Evolutionary conservation across 2,888 invertebrate species (phyloP).

Genomic region (Himalopsyche japonica): DNA sequence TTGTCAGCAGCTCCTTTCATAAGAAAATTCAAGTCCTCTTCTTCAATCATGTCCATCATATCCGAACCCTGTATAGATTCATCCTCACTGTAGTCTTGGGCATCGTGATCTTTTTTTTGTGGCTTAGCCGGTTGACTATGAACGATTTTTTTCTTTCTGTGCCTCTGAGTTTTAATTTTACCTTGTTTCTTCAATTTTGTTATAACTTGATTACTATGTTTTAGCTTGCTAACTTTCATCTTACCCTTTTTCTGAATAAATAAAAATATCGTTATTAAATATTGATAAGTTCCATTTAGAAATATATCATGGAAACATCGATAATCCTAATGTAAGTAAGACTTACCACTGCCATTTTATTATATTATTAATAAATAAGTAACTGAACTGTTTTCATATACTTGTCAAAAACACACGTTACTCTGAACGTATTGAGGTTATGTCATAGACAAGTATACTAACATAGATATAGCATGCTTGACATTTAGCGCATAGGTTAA

Average conservation of each 20-base stretch:
- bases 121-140: conserved; percentile 44
- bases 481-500: no score
- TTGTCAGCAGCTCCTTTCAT: conserved; percentile 43
- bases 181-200: conserved; percentile 63
- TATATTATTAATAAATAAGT: not conserved
- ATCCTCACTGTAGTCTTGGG: conserved; percentile 52
- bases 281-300: not conserved
- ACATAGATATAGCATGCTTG: not conserved
- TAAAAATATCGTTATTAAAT: not conserved
- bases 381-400: not conserved
- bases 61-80: conserved; percentile 56
- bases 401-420: not conserved
- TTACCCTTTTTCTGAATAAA: conserved; percentile 57
- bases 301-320: not conserved
- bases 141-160: conserved; percentile 47
- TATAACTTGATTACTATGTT: conserved; percentile 61
- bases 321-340: not conserved
- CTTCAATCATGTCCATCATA: conserved; percentile 63
- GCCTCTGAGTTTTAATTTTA: conserved; percentile 56
- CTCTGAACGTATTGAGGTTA: not conserved
- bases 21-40: conserved; percentile 61
- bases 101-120: conserved; percentile 38
- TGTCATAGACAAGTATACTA: not conserved
- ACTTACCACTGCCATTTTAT: not conserved
- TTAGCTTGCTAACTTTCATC: conserved; percentile 59